Conservation (phyloP, 1,140 invertebrate genomes). For the Panagrolaimus sp. region DNA sequence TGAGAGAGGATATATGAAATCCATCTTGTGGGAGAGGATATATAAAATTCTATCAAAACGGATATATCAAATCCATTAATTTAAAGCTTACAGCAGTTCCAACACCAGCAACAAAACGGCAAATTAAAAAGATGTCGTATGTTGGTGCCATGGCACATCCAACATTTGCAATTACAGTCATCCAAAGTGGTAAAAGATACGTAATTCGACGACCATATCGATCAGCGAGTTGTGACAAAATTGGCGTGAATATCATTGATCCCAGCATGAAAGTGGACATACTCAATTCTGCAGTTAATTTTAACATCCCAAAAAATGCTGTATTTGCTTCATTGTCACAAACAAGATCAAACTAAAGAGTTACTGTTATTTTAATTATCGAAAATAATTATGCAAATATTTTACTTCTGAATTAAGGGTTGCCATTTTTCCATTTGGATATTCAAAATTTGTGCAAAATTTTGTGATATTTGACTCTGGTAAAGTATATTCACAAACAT, state of each 20-base stretch:
- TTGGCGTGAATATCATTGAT: conserved; percentile 30
- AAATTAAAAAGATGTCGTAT: conserved; percentile 40
- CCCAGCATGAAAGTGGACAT: conserved; percentile 42
- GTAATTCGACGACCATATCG: conserved; percentile 41
- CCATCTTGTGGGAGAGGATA: neutral
- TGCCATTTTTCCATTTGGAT: conserved; percentile 21
- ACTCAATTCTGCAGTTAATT: conserved; percentile 26
- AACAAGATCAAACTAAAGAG: conserved; percentile 35
- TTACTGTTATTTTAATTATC: conserved; percentile 17
- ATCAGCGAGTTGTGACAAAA: conserved; percentile 38
- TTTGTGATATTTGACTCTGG: neutral
- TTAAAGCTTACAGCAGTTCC: conserved; percentile 29
- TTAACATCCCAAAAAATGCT: too few relatives aligned
- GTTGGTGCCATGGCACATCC: conserved; percentile 42
- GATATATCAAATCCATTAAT: conserved; percentile 5
- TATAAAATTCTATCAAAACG: conserved; percentile 4
- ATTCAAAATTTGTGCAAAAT: conserved; percentile 23
- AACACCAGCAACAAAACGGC: conserved; percentile 44
- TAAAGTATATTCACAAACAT: conserved; percentile 10
- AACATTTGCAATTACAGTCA: conserved; percentile 42
- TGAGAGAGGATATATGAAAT: neutral
- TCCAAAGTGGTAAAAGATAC: conserved; percentile 43
- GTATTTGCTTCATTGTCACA: conserved; percentile 32
- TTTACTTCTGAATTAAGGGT: conserved; percentile 26
- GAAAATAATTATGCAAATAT: neutral